phyloP scores from a whole-genome alignment of 2,797 vertebrate genomes.

The Acrossocheilus wenchowensis region DNA sequence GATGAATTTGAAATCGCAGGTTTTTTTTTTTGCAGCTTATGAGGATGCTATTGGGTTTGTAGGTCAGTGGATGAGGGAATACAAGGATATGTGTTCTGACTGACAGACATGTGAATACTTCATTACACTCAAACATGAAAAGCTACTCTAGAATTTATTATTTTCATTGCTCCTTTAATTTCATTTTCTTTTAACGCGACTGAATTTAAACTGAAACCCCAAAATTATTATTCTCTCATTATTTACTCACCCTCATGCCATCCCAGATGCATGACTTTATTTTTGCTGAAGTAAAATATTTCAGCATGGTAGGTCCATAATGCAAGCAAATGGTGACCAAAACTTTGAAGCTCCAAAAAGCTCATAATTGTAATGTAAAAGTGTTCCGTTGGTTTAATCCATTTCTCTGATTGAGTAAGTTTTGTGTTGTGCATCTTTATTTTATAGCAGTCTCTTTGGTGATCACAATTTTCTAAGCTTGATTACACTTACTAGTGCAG shows the following conservation, averaged over 20 bases:
- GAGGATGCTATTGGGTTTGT: constrained; percentile 60
- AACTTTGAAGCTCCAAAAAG: not conserved
- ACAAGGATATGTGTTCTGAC: constrained; percentile 31
- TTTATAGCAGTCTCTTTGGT: not conserved
- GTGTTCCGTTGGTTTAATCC: not conserved
- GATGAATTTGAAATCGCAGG: not conserved
- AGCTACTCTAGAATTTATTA: not conserved
- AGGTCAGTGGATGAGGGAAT: constrained; percentile 65
- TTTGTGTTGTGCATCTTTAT: not conserved
- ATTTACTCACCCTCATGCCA: not conserved
- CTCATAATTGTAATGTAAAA: not conserved
- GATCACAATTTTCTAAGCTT: not conserved
- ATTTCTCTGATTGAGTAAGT: not conserved
- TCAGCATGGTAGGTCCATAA: not conserved
- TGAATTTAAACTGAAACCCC: not conserved
- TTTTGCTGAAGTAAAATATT: not conserved
- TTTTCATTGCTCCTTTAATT: not conserved
- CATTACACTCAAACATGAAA: not conserved
- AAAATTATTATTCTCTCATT: not conserved
- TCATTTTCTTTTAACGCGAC: not conserved
- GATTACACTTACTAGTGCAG: not conserved
- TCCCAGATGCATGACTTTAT: not conserved
- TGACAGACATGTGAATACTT: constrained; percentile 32
- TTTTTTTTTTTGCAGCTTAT: constrained; percentile 5
- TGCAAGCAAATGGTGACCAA: not conserved